Base-by-base conservation (phyloP, 2,888 invertebrate genomes). In the Cyaniris semiargus region DNA sequence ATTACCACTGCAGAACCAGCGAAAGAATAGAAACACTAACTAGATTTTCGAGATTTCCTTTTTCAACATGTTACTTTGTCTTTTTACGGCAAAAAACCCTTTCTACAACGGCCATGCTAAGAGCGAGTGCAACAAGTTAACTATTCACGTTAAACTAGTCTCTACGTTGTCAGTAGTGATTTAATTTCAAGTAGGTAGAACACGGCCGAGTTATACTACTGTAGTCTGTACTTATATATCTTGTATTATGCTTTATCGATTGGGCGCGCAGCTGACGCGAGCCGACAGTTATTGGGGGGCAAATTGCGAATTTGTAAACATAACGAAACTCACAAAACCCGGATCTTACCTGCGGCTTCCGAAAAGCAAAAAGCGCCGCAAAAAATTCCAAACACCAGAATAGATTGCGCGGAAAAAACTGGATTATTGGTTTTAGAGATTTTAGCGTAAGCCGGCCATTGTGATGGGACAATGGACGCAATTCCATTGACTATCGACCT, bases 271-370 rank as follows among this genome's bases (percentile, higher is more conserved):
- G 92, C 92, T 92, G 93, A 93, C 90, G 85, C 85, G 83, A 85
- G 83, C 86, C 83, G 93, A 92, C 93, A 90, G 89, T 90, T 90
- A 91, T 92, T 90, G 87, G 90, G 87, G 85, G 83, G 85, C 87
- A 90, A 92, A 92, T 93, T 90, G 88, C 87, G 85, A 89, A 91
- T 90, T 91, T 90, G 92, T 90, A 93, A 94, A 93, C 91, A 93
- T 90, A 87, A 88, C 86, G 85, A 85, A 87, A 87, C 88, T 84
- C 85, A 89, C 89, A 92, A 93, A 87, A 87, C 90, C 91, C 93
- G 94, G 93, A 93, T 93, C 93, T 92, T 93, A 93, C 93, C 94
- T 93, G 93, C 90, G 92, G 93, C 93, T 94, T 94, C 93, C 93
- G 93, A 93, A 92, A 89, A 86, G 86, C 91, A 91, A 88, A 88